These are phyloP conservation scores for Megalopta genalis DNA, from an alignment of 1,140 invertebrate genomes.

Conservation along the genomic window DNA sequence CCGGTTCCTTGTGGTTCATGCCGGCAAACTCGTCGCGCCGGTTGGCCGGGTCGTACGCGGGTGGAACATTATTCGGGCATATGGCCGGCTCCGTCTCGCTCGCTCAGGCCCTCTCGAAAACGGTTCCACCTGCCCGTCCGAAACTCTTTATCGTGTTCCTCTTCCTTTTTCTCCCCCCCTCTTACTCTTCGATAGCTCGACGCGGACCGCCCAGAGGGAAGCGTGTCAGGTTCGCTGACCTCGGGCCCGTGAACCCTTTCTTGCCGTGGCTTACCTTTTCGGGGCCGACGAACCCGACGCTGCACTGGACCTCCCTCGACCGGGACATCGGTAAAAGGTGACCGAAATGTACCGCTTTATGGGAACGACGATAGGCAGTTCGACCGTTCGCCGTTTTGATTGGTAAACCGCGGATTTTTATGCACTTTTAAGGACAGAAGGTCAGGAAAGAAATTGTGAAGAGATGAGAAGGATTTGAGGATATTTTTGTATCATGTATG, in stretches of 20 bases:
- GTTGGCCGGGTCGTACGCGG: slow-evolving; percentile 67
- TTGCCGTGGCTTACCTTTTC: slow-evolving; percentile 62
- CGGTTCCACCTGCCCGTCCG: slow-evolving; percentile 65
- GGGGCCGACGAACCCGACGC: slow-evolving; percentile 54
- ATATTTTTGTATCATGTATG: too few relatives aligned
- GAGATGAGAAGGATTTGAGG: too few relatives aligned
- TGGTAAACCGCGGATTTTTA: too few relatives aligned
- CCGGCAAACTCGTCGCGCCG: slow-evolving; percentile 65
- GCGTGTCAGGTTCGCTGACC: slow-evolving; percentile 69
- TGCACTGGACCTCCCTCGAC: slow-evolving; percentile 27
- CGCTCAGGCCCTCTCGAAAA: slow-evolving; percentile 40
- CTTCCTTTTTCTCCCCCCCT: slow-evolving; percentile 3
- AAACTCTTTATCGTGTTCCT: slow-evolving; percentile 66
- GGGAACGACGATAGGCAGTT: too few relatives aligned
- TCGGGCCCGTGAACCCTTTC: slow-evolving; percentile 63
- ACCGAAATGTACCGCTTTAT: too few relatives aligned
- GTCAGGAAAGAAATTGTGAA: too few relatives aligned
- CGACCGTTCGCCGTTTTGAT: too few relatives aligned
- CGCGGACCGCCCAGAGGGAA: slow-evolving; percentile 40
- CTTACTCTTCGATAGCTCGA: slow-evolving; percentile 27
- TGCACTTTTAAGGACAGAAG: too few relatives aligned
- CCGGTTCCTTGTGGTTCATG: slow-evolving; percentile 12
- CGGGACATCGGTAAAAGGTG: too few relatives aligned
- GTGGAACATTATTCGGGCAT: slow-evolving; percentile 77
- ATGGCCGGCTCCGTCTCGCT: slow-evolving; percentile 68